Evolutionary conservation across 2,888 invertebrate genomes (phyloP).

Genomic region (Colostygia pectinataria): DNA sequence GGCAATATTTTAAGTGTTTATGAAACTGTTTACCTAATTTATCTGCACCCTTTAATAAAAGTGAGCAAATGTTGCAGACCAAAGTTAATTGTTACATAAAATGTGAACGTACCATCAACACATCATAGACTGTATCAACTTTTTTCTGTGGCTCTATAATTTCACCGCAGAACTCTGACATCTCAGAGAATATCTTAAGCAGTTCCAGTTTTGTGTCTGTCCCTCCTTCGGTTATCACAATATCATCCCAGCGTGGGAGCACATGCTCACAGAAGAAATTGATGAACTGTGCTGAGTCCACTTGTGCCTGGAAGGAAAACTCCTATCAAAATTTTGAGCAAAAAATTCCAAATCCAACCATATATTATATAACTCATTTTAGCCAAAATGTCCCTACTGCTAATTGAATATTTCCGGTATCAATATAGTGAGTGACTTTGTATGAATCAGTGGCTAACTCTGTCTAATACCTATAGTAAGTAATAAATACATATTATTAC

Average conservation of each 20-base stretch:
- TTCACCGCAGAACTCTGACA: conserved; percentile 89
- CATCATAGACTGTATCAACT: conserved; percentile 89
- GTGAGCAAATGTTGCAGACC: background rate
- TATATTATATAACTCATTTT: too few relatives aligned
- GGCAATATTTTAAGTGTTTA: too few relatives aligned
- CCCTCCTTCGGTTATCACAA: conserved; percentile 83
- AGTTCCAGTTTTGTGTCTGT: conserved; percentile 88
- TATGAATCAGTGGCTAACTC: too few relatives aligned
- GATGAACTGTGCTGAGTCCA: conserved; percentile 93
- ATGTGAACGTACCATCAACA: conserved; percentile 86
- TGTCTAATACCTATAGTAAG: too few relatives aligned
- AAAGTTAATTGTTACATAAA: background rate
- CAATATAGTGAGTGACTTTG: too few relatives aligned
- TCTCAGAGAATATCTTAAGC: conserved; percentile 93
- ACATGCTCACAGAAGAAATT: conserved; percentile 93
- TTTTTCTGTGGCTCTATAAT: conserved; percentile 89
- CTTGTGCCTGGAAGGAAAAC: conserved; percentile 85
- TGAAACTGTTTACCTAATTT: too few relatives aligned
- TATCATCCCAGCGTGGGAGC: conserved; percentile 87
- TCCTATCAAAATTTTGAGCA: background rate
- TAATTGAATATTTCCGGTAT: too few relatives aligned
- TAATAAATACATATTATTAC: too few relatives aligned
- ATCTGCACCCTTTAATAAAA: too few relatives aligned
- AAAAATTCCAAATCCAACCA: too few relatives aligned
- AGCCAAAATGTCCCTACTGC: too few relatives aligned